Evolutionary conservation across 2,113 vertebrate genomes (phyloP).

Genomic region (Eptesicus fuscus): DNA sequence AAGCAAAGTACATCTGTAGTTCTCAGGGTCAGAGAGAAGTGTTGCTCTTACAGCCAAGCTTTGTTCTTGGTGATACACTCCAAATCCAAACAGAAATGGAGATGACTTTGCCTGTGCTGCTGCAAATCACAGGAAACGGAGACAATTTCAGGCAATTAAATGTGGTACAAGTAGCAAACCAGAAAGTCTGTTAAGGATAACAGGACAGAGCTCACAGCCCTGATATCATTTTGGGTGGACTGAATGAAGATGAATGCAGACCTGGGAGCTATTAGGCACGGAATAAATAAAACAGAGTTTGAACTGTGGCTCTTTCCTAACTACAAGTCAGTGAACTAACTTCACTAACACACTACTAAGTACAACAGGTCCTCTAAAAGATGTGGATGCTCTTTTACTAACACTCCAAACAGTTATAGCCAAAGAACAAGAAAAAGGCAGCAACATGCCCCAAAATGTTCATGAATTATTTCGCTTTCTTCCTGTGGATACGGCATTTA

Average conservation of each 20-base stretch:
- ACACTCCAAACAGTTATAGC: not conserved
- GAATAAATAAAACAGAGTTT: not conserved
- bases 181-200: not conserved
- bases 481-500: not conserved
- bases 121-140: constrained; percentile 25
- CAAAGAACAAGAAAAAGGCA: not conserved
- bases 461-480: not conserved
- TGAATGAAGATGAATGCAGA: not conserved
- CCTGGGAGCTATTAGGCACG: not conserved
- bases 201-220: not conserved
- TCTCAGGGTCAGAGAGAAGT: not conserved
- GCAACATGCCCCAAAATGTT: not conserved
- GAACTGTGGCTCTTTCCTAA: not conserved
- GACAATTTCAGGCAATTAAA: not conserved
- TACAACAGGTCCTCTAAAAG: not conserved
- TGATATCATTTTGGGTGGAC: not conserved
- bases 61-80: not conserved
- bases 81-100: not conserved
- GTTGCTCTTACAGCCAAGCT: not conserved
- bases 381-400: not conserved
- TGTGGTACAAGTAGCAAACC: not conserved
- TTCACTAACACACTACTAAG: not conserved
- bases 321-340: not conserved
- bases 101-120: not conserved
- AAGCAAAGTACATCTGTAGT: not conserved